A percentile compares a stretch with the other conserved stretches of the same genome.
Evolutionary conservation across 2,888 invertebrate genomes (phyloP).

Genomic region (Rosalia funebris): DNA sequence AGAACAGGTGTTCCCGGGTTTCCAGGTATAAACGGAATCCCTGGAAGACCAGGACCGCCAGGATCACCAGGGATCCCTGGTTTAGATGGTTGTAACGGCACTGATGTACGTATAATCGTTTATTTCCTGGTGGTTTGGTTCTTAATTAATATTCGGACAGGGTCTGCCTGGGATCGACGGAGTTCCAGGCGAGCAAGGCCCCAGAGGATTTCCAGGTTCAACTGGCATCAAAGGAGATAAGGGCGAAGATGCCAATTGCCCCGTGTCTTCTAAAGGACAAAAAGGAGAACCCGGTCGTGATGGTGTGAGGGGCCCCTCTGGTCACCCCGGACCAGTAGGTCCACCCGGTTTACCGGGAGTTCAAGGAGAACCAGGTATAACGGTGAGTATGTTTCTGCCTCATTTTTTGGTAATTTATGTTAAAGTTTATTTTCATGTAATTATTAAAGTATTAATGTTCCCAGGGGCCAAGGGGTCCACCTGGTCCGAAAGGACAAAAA

Average conservation of each 20-base stretch:
- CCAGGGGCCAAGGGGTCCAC: conserved; percentile 75
- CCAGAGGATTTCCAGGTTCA: conserved; percentile 77
- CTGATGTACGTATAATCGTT: conserved; percentile 75
- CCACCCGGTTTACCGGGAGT: conserved; percentile 69
- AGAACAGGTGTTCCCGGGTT: conserved; percentile 89
- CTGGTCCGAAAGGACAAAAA: conserved; percentile 77
- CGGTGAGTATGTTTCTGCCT: conserved; percentile 65
- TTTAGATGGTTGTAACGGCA: conserved; percentile 95
- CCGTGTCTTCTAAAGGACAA: conserved; percentile 79
- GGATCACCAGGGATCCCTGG: conserved; percentile 86
- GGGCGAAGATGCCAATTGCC: conserved; percentile 82
- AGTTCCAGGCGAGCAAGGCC: conserved; percentile 76
- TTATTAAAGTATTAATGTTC: neutral
- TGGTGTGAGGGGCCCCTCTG: conserved; percentile 75
- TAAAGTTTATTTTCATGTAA: neutral
- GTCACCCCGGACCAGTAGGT: conserved; percentile 73
- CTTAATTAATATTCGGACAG: conserved; percentile 60
- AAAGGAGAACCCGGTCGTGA: conserved; percentile 86
- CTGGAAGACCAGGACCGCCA: conserved; percentile 74
- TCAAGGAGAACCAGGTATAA: conserved; percentile 71
- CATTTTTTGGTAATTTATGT: neutral
- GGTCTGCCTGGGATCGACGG: conserved; percentile 81
- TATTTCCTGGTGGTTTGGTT: conserved; percentile 8
- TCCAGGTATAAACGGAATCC: conserved; percentile 79
- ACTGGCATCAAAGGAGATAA: conserved; percentile 79